A percentile compares a stretch with the other conserved stretches of the same genome.
Evolutionary conservation across 2,888 invertebrate species (phyloP).

Genomic region (Epinotia demarniana): DNA sequence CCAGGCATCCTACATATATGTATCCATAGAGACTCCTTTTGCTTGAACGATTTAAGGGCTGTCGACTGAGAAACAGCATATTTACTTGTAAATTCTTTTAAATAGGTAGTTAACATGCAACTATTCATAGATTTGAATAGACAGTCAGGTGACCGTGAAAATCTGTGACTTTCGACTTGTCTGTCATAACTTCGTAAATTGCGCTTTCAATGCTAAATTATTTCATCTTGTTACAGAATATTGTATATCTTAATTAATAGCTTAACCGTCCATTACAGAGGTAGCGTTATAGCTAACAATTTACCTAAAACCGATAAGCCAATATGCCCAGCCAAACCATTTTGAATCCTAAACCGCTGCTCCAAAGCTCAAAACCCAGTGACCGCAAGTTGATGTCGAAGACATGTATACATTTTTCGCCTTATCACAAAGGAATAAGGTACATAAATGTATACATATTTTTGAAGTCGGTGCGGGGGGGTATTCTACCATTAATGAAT

Average conservation of each 20-base stretch:
- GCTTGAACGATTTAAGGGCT: no score
- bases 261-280: slow-evolving; percentile 9
- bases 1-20: no score
- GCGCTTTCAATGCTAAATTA: no score
- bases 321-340: not conserved
- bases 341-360: not conserved
- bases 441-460: not conserved
- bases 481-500: slow-evolving; percentile 30
- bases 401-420: not conserved
- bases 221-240: not conserved
- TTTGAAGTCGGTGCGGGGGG: not conserved
- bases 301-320: slow-evolving; percentile 27
- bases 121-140: no score
- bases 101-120: no score
- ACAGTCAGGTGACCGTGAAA: no score
- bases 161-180: no score
- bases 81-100: no score
- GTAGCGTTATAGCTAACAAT: slow-evolving; percentile 32
- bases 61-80: no score
- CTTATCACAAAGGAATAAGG: not conserved
- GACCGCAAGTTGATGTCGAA: not conserved
- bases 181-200: no score
- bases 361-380: not conserved
- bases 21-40: no score
- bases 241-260: slow-evolving; percentile 5